These are phyloP conservation scores for Stomatorhinus ivindoensis DNA, from an alignment of 2,113 vertebrate species.

Conservation along the genomic window DNA sequence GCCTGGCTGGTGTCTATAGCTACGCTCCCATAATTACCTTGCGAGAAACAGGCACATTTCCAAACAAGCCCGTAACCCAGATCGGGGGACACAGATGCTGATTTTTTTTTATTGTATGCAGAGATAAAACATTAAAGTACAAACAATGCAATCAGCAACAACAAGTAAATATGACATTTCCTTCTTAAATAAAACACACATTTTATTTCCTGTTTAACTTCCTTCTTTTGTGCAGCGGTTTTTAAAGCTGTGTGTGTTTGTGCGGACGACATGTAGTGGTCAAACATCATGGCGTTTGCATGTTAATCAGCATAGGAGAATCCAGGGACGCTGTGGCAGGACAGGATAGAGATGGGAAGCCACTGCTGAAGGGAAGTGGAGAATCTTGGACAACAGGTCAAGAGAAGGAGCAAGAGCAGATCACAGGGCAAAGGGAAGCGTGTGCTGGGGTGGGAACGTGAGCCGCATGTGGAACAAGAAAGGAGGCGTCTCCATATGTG, in stretches of 20 bases:
- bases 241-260: background rate
- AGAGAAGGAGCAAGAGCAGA: background rate
- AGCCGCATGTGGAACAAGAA: background rate
- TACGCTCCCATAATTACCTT: background rate
- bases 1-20: background rate
- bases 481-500: background rate
- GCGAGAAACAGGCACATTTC: background rate
- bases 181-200: background rate
- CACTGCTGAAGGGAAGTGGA: background rate
- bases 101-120: background rate
- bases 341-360: background rate
- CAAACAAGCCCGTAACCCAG: background rate
- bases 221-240: background rate
- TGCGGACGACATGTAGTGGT: background rate
- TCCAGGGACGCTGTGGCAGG: background rate
- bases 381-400: background rate
- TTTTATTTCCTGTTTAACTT: background rate
- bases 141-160: background rate
- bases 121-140: background rate
- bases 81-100: background rate
- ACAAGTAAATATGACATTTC: background rate
- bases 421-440: background rate
- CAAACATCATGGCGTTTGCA: background rate
- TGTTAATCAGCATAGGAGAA: background rate
- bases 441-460: background rate